These are phyloP conservation scores for Drosophila ohnishii DNA, from an alignment of 1,140 invertebrate species.

Conservation along the genomic window DNA sequence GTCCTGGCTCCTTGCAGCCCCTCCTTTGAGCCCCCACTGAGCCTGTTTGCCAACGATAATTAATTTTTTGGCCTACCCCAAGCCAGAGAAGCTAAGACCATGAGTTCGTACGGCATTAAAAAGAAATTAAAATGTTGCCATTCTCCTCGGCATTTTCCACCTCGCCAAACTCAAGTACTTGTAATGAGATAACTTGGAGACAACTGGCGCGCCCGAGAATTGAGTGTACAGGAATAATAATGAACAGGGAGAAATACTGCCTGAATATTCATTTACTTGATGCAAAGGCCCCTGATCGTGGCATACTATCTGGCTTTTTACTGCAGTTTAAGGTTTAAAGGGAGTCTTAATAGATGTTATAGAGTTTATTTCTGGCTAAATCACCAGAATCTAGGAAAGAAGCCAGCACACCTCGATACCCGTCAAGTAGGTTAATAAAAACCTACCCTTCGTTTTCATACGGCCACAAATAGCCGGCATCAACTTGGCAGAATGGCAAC, in stretches of 20 bases:
- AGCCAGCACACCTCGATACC: slow-evolving; percentile 11
- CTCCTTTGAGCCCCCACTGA: slow-evolving; percentile 7
- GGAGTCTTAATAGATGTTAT: not conserved
- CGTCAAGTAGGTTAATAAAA: slow-evolving; percentile 48
- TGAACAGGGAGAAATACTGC: not conserved
- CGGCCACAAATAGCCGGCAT: slow-evolving; percentile 55
- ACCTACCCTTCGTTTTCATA: slow-evolving; percentile 53
- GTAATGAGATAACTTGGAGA: slow-evolving; percentile 46
- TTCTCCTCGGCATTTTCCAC: slow-evolving; percentile 33
- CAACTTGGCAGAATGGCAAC: slow-evolving; percentile 56
- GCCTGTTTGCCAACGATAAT: slow-evolving; percentile 72
- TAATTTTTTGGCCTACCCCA: slow-evolving; percentile 65
- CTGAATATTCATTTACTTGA: slow-evolving; percentile 21
- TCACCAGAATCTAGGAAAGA: slow-evolving; percentile 2
- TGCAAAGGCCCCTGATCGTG: not conserved
- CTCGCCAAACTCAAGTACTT: slow-evolving; percentile 31
- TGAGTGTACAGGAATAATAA: slow-evolving; percentile 34
- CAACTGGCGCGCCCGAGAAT: slow-evolving; percentile 20
- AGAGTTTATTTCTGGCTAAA: not conserved
- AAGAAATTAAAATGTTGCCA: slow-evolving; percentile 69
- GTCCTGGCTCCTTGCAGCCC: not conserved
- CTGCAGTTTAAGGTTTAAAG: no score
- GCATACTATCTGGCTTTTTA: not conserved
- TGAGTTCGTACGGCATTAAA: slow-evolving; percentile 71
- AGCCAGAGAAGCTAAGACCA: slow-evolving; percentile 53